A percentile compares a stretch with the other conserved stretches of the same genome.
Evolutionary conservation across 2,797 vertebrate genomes (phyloP).

Genomic region (Acropternis orthonyx): DNA sequence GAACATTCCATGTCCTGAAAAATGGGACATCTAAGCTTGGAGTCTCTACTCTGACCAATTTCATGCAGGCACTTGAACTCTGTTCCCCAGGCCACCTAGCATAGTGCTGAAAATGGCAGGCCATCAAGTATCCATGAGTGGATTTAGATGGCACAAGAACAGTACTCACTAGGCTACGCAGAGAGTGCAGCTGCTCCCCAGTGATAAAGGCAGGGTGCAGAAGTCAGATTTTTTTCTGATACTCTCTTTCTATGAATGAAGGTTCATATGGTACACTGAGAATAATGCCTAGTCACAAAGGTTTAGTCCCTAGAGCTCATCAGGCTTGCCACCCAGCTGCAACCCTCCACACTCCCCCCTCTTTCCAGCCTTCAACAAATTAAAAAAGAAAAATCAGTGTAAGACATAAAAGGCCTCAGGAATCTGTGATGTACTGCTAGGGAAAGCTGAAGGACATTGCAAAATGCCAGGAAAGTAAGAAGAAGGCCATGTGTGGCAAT

Average conservation of each 20-base stretch:
- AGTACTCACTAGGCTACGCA: background rate
- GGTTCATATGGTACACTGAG: background rate
- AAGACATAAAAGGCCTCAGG: background rate
- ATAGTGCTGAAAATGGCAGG: background rate
- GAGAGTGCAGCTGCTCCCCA: background rate
- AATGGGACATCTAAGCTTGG: background rate
- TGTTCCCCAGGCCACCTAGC: background rate
- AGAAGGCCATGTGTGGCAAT: background rate
- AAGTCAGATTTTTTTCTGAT: background rate
- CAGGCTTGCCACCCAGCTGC: background rate
- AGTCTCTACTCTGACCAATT: background rate
- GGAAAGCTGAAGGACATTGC: background rate
- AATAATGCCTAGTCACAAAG: background rate
- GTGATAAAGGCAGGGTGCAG: background rate
- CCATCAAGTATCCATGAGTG: fast-evolving
- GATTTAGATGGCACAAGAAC: background rate
- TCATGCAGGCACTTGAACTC: background rate
- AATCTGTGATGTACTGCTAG: background rate
- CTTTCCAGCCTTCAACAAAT: background rate
- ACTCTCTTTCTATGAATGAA: background rate
- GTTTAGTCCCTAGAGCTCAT: background rate
- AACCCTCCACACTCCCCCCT: fast-evolving
- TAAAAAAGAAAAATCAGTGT: background rate
- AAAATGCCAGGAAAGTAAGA: background rate
- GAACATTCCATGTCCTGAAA: background rate